These are phyloP conservation scores for Sylvietta virens DNA, from an alignment of 2,113 vertebrate species.

Conservation along the genomic window DNA sequence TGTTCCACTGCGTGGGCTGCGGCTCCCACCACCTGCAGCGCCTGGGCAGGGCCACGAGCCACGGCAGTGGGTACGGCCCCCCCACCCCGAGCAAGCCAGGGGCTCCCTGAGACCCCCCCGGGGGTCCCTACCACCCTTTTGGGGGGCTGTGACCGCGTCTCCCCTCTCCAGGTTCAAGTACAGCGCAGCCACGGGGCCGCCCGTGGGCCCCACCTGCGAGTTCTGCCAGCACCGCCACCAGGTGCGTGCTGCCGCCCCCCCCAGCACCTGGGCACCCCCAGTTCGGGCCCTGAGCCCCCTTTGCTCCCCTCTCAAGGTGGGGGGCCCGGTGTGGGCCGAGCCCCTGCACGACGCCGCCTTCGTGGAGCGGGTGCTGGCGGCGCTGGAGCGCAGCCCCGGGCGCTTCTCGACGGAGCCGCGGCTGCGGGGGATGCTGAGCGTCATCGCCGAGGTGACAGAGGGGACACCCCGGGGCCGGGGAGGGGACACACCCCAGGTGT, in stretches of 20 bases:
- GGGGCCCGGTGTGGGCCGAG: conserved; percentile 88
- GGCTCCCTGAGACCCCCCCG: fast-evolving
- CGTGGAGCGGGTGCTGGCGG: conserved; percentile 77
- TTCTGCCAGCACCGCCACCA: conserved; percentile 85
- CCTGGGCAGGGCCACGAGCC: conserved; percentile 76
- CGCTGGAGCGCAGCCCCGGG: conserved; percentile 76
- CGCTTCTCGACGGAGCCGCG: conserved; percentile 82
- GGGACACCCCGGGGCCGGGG: background rate
- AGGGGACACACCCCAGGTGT: background rate
- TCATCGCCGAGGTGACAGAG: conserved; percentile 75
- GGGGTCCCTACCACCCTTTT: background rate
- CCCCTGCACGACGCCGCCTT: conserved; percentile 81
- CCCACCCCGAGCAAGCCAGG: fast-evolving
- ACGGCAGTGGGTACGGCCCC: conserved; percentile 47
- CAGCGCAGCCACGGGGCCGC: conserved; percentile 76
- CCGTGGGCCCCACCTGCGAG: conserved; percentile 77
- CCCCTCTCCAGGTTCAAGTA: background rate
- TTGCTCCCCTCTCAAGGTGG: conserved; percentile 63
- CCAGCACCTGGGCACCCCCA: fast-evolving
- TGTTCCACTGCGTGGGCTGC: conserved; percentile 91
- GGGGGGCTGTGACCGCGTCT: fast-evolving
- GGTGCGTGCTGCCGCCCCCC: background rate
- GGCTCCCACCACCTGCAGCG: conserved; percentile 85
- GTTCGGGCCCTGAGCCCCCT: fast-evolving
- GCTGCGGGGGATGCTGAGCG: conserved; percentile 86